phyloP scores from a whole-genome alignment of 1,140 invertebrate species.

The Globodera ellingtonae region DNA sequence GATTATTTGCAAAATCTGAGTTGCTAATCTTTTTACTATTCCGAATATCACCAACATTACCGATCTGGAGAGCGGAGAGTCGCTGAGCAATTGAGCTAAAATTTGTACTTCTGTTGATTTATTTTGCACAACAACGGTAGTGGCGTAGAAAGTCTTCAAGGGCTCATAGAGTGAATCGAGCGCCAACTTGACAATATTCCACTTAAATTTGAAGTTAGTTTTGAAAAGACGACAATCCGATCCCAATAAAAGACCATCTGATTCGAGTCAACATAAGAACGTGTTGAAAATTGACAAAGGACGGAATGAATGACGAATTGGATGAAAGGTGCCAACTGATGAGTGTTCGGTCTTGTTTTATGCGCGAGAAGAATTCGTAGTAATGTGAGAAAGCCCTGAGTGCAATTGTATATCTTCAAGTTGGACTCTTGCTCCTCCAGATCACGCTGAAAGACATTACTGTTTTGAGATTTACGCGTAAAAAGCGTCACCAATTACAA shows the following conservation, averaged over 20 bases:
- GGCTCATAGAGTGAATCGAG: slow-evolving; percentile 39
- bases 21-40: slow-evolving; percentile 1
- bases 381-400: slow-evolving; percentile 37
- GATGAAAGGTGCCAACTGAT: slow-evolving; percentile 37
- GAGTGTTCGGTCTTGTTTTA: slow-evolving; percentile 26
- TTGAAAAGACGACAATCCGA: neutral
- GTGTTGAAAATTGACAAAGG: slow-evolving; percentile 37
- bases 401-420: slow-evolving; percentile 42
- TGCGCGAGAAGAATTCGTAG: slow-evolving; percentile 35
- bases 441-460: slow-evolving; percentile 29
- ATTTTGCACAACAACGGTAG: slow-evolving; percentile 27
- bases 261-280: slow-evolving; percentile 33
- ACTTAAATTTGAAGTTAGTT: slow-evolving; percentile 27
- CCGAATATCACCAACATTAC: slow-evolving; percentile 12
- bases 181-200: slow-evolving; percentile 37
- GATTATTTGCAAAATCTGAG: slow-evolving; percentile 36
- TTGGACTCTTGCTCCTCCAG: slow-evolving; percentile 36
- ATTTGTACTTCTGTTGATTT: slow-evolving; percentile 38
- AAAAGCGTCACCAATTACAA: too few species aligned
- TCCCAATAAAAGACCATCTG: slow-evolving; percentile 34
- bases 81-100: slow-evolving; percentile 35
- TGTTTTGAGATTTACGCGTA: too few species aligned
- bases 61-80: slow-evolving; percentile 33
- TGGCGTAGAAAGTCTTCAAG: slow-evolving; percentile 41
- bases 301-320: slow-evolving; percentile 43